Base-by-base conservation (phyloP, 2,888 invertebrate species). In the Drosophila merina region DNA sequence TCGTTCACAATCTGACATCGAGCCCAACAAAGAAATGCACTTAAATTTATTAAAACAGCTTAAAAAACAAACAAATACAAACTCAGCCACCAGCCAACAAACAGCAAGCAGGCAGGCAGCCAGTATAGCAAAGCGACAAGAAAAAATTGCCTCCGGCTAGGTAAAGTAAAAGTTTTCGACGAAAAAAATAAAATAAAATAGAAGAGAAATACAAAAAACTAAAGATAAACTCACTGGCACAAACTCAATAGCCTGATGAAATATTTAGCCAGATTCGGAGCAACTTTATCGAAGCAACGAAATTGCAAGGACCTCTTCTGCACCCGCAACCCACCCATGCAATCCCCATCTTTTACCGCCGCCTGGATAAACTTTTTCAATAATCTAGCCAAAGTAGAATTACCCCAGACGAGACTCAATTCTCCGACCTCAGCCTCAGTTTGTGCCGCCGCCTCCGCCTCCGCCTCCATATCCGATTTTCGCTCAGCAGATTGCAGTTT, bases 231-330 rank as follows among this genome's bases (percentile, higher is more conserved):
- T 79, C 57, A 66, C 75, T 72, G 77, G 76, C 80, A 62, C 51
- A 75, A 83, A 70, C 70, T 71, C 77, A 86, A 83, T 81, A 77
- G 71, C 75, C 83, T 79, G 79, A 77, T 81, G 84, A 79, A 79
- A 70, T 81, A 79, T 86, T 83, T 79, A 73, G 69, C 77, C 79
- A 81, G 75, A 72, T 69, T 85, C 67, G 52, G 71, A 54, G 83
- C 70, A 86, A 81, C 79, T 83, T 81, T 83, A 83, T 72, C 72
- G 77, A 62, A 63, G 55, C 73, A 57, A 54, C 64, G 64, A 75
- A 72, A 77, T 67, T 80, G 57, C 72, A 70, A 36, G 64, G 56
- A 66, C 30, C 52, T 49, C 51, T 20, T 14, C 45, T 45, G 49
- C 31, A 44, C 60, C 74, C 62, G 50, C 25, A 3, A 9, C 40